Evolutionary conservation across 2,888 invertebrate genomes (phyloP).

Genomic region (Lasius platythorax): DNA sequence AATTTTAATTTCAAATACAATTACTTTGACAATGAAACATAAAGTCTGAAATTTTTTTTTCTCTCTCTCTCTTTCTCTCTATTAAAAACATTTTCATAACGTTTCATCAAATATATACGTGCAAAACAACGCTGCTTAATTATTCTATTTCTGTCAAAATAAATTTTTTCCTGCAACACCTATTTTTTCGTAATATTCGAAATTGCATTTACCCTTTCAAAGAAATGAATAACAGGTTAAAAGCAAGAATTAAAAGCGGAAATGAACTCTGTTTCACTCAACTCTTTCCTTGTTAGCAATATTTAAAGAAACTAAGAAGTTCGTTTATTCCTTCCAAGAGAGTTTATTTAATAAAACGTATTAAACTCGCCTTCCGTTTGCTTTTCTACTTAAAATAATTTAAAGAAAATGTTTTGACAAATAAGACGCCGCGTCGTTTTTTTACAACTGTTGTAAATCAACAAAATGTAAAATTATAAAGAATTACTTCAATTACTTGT

Average conservation of each 20-base stretch:
- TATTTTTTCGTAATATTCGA: constrained; percentile 5
- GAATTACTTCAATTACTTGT: constrained; percentile 22
- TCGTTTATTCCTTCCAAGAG: constrained; percentile 42
- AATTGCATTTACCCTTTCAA: constrained; percentile 25
- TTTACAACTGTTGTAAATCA: constrained; percentile 11
- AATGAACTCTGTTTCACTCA: constrained; percentile 29
- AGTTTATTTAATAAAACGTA: constrained; percentile 52
- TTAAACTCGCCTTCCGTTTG: constrained; percentile 43
- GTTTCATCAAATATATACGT: background rate
- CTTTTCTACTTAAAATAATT: constrained; percentile 40
- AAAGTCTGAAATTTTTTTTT: background rate
- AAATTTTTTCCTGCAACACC: background rate
- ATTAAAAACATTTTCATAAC: background rate
- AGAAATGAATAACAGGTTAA: constrained; percentile 37
- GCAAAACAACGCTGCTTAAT: background rate
- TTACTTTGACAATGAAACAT: background rate
- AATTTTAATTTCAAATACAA: background rate
- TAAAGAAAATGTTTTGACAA: constrained; percentile 33
- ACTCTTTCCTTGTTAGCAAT: constrained; percentile 43
- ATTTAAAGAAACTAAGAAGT: constrained; percentile 45
- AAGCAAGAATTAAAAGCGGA: constrained; percentile 28
- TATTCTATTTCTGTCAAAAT: background rate
- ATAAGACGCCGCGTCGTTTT: constrained; percentile 14
- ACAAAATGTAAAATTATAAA: constrained; percentile 26
- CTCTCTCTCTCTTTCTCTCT: background rate